Evolutionary conservation across 1,140 invertebrate genomes (phyloP).

Genomic region (Globodera ellingtonae): DNA sequence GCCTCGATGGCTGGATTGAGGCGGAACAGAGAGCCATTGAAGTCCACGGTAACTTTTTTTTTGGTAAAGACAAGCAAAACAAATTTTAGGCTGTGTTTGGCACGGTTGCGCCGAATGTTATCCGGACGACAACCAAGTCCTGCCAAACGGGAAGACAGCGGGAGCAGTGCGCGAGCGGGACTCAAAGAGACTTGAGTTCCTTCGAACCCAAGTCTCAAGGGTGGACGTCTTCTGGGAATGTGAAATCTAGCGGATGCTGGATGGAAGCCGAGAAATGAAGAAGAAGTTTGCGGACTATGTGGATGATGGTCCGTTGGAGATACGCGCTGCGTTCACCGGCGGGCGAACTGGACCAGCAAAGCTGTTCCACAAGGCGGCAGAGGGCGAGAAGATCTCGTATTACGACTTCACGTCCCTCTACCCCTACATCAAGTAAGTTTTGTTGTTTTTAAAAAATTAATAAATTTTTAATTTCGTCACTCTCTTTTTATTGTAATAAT

Average conservation of each 20-base stretch:
- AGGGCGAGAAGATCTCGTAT: not conserved
- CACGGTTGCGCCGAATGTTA: constrained; percentile 20
- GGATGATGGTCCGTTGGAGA: not conserved
- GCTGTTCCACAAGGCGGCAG: not conserved
- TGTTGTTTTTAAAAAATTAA: too few relatives aligned
- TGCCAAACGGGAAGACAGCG: constrained; percentile 8
- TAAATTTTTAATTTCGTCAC: too few relatives aligned
- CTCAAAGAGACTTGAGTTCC: not conserved
- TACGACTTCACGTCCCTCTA: not conserved
- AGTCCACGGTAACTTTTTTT: not conserved
- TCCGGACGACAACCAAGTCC: not conserved
- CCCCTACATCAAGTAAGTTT: not conserved
- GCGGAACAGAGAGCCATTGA: not conserved
- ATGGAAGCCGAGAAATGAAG: not conserved
- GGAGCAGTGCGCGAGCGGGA: not conserved
- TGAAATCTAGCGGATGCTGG: constrained; percentile 1
- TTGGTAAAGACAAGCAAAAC: not conserved
- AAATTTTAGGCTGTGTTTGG: not conserved
- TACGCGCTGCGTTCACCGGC: not conserved
- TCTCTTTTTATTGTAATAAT: too few relatives aligned
- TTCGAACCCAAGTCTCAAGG: not conserved
- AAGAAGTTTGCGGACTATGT: not conserved
- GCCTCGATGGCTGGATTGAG: constrained; percentile 12
- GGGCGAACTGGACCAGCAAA: not conserved
- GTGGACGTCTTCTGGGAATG: constrained; percentile 19